These are phyloP conservation scores for Ostrea edulis DNA, from an alignment of 1,140 invertebrate species.

Conservation along the genomic window DNA sequence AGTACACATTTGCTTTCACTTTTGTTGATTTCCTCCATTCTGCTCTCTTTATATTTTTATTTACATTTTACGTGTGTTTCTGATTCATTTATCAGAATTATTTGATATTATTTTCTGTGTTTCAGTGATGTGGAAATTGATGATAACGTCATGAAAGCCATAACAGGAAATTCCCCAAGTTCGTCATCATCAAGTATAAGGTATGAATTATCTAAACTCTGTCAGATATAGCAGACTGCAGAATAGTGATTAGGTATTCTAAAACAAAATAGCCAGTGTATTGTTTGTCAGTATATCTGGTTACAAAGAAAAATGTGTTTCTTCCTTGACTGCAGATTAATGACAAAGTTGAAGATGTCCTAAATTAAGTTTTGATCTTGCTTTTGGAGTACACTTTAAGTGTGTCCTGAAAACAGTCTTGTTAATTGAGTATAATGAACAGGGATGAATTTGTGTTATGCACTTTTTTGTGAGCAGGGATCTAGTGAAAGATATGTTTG, in stretches of 20 bases:
- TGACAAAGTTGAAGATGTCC: too few species aligned
- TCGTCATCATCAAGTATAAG: slow-evolving; percentile 79
- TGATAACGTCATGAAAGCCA: slow-evolving; percentile 72
- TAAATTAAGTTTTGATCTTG: too few species aligned
- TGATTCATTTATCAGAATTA: neutral
- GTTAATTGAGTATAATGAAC: neutral
- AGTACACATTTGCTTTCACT: neutral
- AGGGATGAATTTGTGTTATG: neutral
- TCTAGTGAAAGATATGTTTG: slow-evolving; percentile 16
- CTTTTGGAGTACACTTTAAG: too few species aligned
- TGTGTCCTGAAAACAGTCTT: too few species aligned
- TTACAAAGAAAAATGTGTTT: too few species aligned
- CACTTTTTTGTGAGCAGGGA: neutral
- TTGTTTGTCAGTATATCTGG: too few species aligned
- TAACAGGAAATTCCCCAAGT: slow-evolving; percentile 76
- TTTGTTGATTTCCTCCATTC: neutral
- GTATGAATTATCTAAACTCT: neutral
- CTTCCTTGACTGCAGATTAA: too few species aligned
- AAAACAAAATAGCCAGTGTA: too few species aligned
- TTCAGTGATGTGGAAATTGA: slow-evolving; percentile 79
- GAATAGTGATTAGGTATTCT: too few species aligned
- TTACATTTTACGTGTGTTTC: neutral
- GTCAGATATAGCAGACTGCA: too few species aligned
- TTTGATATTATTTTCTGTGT: slow-evolving; percentile 32
- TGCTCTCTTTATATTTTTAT: neutral